Evolutionary conservation across 1,140 invertebrate species (phyloP).

Genomic region (Anastatus disparis): DNA sequence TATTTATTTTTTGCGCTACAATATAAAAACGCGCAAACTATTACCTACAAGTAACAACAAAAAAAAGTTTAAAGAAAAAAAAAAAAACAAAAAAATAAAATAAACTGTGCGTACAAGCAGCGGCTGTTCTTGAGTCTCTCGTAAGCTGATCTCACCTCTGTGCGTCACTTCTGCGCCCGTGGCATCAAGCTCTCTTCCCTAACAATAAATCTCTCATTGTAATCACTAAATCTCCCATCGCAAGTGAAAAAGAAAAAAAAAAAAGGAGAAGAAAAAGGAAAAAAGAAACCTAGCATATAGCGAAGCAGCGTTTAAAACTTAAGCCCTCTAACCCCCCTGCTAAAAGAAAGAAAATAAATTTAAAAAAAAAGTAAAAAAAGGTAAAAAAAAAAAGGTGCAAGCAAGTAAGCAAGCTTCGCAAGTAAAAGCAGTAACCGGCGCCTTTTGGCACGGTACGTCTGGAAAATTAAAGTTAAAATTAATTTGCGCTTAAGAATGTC

Average conservation of each 20-base stretch:
- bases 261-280: slow-evolving; percentile 11
- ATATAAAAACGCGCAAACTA: not conserved
- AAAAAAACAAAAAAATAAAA: too few relatives aligned
- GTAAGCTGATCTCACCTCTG: slow-evolving; percentile 41
- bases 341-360: not conserved
- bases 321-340: not conserved
- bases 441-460: slow-evolving; percentile 10
- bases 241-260: slow-evolving; percentile 26
- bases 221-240: slow-evolving; percentile 40
- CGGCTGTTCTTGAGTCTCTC: too few relatives aligned
- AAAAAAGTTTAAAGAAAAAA: too few relatives aligned
- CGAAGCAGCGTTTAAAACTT: not conserved
- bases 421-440: slow-evolving; percentile 1
- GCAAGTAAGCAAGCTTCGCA: not conserved
- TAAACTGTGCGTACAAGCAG: not conserved
- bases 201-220: slow-evolving; percentile 42
- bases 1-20: not conserved
- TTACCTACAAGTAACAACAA: not conserved
- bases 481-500: slow-evolving; percentile 39
- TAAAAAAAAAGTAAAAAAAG: not conserved
- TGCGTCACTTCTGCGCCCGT: slow-evolving; percentile 26
- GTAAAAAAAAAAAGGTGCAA: not conserved
- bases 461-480: slow-evolving; percentile 41
- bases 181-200: slow-evolving; percentile 26
- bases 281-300: too few relatives aligned